A percentile compares a stretch with the other conserved stretches of the same genome.
phyloP scores from a whole-genome alignment of 2,113 vertebrate genomes.

The Abramis brama region DNA sequence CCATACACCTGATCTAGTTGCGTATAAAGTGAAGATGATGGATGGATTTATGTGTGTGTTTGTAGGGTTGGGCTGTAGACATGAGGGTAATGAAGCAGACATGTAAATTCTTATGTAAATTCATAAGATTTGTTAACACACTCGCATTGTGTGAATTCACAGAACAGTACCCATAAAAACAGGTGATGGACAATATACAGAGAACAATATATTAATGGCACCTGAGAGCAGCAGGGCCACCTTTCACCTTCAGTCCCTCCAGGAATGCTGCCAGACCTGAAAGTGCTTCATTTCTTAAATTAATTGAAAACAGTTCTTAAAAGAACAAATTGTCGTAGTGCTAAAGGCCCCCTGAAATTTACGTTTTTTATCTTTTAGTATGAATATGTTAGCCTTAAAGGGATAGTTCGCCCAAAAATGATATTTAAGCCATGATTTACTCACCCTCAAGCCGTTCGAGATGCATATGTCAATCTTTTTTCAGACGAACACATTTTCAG shows the following conservation, averaged over 20 bases:
- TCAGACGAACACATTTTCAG: too few relatives aligned
- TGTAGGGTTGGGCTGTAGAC: slow-evolving; percentile 29
- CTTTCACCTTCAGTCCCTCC: slow-evolving; percentile 23
- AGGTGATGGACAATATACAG: background rate
- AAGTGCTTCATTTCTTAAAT: background rate
- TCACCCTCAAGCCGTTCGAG: too few relatives aligned
- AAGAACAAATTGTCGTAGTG: too few relatives aligned
- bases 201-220: background rate
- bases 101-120: background rate
- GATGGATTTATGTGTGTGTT: slow-evolving; percentile 7
- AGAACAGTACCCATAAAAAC: background rate
- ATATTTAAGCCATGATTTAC: too few relatives aligned
- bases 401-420: too few relatives aligned
- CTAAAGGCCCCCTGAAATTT: too few relatives aligned
- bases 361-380: too few relatives aligned
- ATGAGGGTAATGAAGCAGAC: background rate
- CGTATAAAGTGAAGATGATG: slow-evolving; percentile 14
- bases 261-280: slow-evolving; percentile 23
- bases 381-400: too few relatives aligned
- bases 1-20: slow-evolving; percentile 19
- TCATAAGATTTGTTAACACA: background rate
- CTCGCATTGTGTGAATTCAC: background rate
- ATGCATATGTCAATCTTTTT: too few relatives aligned
- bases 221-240: background rate
- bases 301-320: too few relatives aligned